Base-by-base conservation (phyloP, 2,888 invertebrate genomes). In the Tachystola acroxantha region DNA sequence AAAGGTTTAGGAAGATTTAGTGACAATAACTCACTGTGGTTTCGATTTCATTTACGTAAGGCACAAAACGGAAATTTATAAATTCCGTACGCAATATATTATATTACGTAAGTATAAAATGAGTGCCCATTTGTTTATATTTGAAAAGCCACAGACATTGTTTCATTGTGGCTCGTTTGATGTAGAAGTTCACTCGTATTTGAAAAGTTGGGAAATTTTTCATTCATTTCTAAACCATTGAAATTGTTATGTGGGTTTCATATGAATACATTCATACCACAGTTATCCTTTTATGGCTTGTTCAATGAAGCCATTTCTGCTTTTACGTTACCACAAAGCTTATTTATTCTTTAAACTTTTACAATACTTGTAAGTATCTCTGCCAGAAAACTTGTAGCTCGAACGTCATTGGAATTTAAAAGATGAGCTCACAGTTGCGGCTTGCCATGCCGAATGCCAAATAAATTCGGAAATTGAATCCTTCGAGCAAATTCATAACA, bases 401-500 rank as follows among this genome's bases (percentile, higher is more conserved):
- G n/a, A n/a, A n/a, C 24, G 13, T 6, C 7, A 10, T 12, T 33
- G n/a, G 13, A 26, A 33, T 33, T 33, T 26, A 14, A 12, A 26
- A 26, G 33, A 33, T 9, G 26, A 32, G 13, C 14, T 9, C 33
- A 26, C 32, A 7, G 33, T 27, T 43, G 42, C 34, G 45, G 44
- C 45, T 42, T 43, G 45, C 45, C 48, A 47, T 51, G 39, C 36
- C 50, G 38, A 55, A 59, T 42, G 46, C 46, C 44, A 51, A 53
- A 57, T 53, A 50, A 58, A 61, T 61, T 53, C 50, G 47, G 53
- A 57, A 60, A 56, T 49, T 43, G 48, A 49, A 53, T 36, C 39
- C 42, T 49, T 43, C 38, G 29, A 29, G 20, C 43, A 48, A 46
- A 50, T 49, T 48, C 34, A 45, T 42, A 52, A 53, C 46, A 50